phyloP scores from a whole-genome alignment of 2,113 vertebrate genomes.

The Oryzias woworae region DNA sequence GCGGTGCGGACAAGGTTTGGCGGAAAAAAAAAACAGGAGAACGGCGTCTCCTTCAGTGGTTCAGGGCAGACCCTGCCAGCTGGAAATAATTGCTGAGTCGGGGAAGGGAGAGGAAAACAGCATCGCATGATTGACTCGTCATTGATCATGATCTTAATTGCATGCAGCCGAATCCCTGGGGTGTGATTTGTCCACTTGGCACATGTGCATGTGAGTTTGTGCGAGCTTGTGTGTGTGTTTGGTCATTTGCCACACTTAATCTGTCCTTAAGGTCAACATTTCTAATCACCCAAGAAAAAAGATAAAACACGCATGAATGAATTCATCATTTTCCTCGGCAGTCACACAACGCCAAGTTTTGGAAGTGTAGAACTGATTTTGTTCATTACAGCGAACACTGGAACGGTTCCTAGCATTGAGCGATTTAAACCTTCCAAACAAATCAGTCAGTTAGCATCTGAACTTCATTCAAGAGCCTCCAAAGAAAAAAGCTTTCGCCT shows the following conservation, averaged over 20 bases:
- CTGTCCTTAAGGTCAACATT: neutral
- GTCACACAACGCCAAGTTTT: too few relatives aligned
- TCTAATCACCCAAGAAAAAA: too few relatives aligned
- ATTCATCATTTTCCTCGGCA: too few relatives aligned
- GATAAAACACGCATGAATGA: too few relatives aligned
- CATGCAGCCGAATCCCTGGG: slow-evolving; percentile 73
- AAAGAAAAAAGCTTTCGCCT: too few relatives aligned
- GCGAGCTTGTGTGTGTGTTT: neutral
- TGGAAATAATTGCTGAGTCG: slow-evolving; percentile 80
- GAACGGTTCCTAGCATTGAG: too few relatives aligned
- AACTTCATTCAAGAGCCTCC: too few relatives aligned
- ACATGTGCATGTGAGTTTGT: slow-evolving; percentile 19
- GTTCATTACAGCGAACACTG: too few relatives aligned
- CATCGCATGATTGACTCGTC: slow-evolving; percentile 78
- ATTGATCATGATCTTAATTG: slow-evolving; percentile 83
- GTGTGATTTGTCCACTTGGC: slow-evolving; percentile 77
- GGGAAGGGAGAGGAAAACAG: slow-evolving; percentile 68
- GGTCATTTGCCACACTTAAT: slow-evolving; percentile 4
- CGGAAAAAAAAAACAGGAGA: slow-evolving; percentile 55
- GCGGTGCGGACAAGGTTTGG: slow-evolving; percentile 33
- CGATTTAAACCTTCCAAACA: too few relatives aligned
- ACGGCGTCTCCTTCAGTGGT: slow-evolving; percentile 70
- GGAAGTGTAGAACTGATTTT: too few relatives aligned
- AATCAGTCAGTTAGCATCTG: too few relatives aligned
- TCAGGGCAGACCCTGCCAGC: slow-evolving; percentile 75